Conservation (phyloP, 2,113 vertebrate genomes). For the Psittacula cyanocephala region DNA sequence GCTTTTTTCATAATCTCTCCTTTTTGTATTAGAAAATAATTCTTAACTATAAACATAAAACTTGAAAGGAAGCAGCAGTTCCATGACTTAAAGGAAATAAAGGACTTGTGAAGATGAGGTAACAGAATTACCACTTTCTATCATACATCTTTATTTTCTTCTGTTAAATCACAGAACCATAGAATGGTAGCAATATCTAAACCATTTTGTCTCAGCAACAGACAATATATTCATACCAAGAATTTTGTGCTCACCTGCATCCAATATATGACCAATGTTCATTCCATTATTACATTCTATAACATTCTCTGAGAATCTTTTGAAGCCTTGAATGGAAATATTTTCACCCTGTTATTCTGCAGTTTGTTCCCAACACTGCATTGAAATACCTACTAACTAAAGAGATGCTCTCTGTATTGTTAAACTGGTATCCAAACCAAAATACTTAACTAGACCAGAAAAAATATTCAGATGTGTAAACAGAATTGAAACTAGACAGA, state of each 20-base stretch:
- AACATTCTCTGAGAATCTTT: neutral
- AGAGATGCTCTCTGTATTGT: neutral
- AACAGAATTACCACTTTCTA: neutral
- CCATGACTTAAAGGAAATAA: neutral
- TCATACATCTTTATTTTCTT: neutral
- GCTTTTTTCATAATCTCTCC: neutral
- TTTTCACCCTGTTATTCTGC: neutral
- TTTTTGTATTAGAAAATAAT: neutral
- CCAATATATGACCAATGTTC: neutral
- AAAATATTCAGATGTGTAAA: neutral
- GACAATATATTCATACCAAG: rapidly evolving
- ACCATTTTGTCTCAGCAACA: neutral
- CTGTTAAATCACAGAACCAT: neutral
- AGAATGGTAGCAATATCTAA: neutral
- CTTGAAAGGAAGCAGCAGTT: neutral
- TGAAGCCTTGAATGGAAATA: neutral
- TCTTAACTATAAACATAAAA: neutral
- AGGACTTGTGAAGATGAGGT: neutral
- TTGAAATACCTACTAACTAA: neutral
- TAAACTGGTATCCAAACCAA: neutral
- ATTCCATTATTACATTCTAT: neutral
- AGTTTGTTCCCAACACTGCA: neutral
- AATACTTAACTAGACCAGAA: neutral
- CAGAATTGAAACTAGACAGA: neutral
- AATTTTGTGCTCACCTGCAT: neutral